A percentile compares a stretch with the other conserved stretches of the same genome.
phyloP scores from a whole-genome alignment of 2,797 vertebrate species.

The Esox lucius region DNA sequence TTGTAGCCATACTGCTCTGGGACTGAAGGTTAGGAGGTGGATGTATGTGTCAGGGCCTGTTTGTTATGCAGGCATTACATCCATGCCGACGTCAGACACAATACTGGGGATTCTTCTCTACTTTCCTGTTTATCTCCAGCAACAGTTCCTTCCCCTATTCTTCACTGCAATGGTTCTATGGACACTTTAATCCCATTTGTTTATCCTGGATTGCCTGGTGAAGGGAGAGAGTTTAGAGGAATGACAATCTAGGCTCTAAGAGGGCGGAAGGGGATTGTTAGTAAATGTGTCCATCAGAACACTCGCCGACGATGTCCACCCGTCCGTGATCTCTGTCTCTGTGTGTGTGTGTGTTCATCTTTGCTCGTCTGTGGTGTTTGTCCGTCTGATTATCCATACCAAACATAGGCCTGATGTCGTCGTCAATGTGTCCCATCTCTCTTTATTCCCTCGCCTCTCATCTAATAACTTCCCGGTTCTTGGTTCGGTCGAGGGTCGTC shows the following conservation, averaged over 20 bases:
- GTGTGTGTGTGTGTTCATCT: conserved; percentile 19
- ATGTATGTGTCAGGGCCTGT: background rate
- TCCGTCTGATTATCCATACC: background rate
- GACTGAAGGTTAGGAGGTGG: background rate
- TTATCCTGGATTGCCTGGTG: no score
- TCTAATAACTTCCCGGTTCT: no score
- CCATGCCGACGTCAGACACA: background rate
- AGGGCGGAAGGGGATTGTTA: conserved; percentile 41
- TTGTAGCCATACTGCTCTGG: background rate
- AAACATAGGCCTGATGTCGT: background rate
- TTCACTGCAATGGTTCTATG: no score
- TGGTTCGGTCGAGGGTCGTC: no score
- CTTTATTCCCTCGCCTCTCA: no score
- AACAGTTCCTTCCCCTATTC: no score
- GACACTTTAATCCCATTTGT: no score
- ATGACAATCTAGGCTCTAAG: conserved; percentile 10
- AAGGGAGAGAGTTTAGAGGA: no score
- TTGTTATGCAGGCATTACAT: background rate
- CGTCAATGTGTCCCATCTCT: background rate
- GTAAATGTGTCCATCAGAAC: conserved; percentile 40
- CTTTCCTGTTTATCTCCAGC: no score
- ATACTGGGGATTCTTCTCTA: background rate
- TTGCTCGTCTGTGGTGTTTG: conserved; percentile 28
- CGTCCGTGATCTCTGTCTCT: conserved; percentile 6
- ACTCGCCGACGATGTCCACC: background rate